Conservation (phyloP, 2,113 vertebrate genomes). For the Xiphorhynchus elegans region DNA sequence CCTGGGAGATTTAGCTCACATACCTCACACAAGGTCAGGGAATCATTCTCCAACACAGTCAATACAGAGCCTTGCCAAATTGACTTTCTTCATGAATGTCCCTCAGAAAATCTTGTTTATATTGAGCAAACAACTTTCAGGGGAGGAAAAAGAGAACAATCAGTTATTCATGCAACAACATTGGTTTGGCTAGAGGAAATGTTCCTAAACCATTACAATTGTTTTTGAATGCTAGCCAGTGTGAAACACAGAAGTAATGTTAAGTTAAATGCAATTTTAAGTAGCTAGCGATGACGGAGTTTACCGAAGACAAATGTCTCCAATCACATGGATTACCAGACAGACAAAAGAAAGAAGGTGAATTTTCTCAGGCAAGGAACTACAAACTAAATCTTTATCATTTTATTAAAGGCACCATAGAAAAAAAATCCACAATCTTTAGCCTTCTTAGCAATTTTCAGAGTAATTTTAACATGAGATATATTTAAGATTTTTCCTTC, state of each 20-base stretch:
- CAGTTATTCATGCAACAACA: constrained; percentile 33
- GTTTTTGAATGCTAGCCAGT: constrained; percentile 28
- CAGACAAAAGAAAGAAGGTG: neutral
- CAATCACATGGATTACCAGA: neutral
- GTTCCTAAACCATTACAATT: constrained; percentile 42
- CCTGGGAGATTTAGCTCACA: neutral
- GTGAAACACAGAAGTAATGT: constrained; percentile 20
- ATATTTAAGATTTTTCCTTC: neutral
- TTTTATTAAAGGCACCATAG: neutral
- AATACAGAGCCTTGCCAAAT: neutral
- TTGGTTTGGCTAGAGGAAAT: constrained; percentile 36
- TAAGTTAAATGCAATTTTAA: constrained; percentile 18
- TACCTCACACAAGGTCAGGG: neutral
- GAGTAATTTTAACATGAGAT: neutral
- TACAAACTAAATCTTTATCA: neutral
- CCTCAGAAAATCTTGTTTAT: constrained; percentile 10
- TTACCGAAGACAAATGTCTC: neutral
- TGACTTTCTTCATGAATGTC: constrained; percentile 10
- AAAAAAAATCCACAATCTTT: neutral
- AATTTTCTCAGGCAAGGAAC: neutral
- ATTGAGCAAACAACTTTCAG: constrained; percentile 40
- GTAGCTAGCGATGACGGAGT: neutral
- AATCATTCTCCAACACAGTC: neutral
- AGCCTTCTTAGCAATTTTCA: constrained; percentile 25
- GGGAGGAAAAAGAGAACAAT: constrained; percentile 49